Conservation (phyloP, 1,140 invertebrate genomes). For the Ladona fulva region DNA sequence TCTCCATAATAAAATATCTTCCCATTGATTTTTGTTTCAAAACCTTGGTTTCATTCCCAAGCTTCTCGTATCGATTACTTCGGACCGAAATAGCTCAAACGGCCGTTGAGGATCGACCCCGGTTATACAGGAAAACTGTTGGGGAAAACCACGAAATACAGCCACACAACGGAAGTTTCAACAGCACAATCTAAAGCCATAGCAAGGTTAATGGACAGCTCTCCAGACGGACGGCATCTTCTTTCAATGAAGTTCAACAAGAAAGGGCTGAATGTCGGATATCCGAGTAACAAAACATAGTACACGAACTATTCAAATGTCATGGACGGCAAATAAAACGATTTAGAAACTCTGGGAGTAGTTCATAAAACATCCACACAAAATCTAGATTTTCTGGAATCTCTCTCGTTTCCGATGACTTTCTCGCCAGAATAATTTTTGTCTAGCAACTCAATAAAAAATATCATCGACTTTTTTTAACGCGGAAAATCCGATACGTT, state of each 20-base stretch:
- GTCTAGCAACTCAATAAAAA: too few species aligned
- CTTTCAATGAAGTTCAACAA: too few species aligned
- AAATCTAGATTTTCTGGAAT: too few species aligned
- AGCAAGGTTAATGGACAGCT: neutral
- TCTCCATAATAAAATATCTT: neutral
- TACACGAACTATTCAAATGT: neutral
- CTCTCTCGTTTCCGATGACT: too few species aligned
- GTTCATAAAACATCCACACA: too few species aligned
- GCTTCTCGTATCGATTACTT: neutral
- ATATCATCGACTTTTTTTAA: too few species aligned
- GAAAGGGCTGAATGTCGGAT: neutral
- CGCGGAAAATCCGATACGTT: too few species aligned
- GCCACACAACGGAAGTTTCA: neutral
- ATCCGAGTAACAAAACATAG: neutral
- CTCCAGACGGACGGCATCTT: neutral
- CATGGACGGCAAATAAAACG: neutral
- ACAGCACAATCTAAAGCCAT: neutral
- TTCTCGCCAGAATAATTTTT: too few species aligned
- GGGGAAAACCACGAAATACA: neutral
- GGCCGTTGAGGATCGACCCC: neutral
- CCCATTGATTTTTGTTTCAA: neutral
- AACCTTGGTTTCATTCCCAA: neutral
- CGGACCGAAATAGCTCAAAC: neutral
- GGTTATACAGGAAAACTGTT: neutral
- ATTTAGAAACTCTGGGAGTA: too few species aligned